Evolutionary conservation across 2,888 invertebrate genomes (phyloP).

Genomic region (Macaria notata): DNA sequence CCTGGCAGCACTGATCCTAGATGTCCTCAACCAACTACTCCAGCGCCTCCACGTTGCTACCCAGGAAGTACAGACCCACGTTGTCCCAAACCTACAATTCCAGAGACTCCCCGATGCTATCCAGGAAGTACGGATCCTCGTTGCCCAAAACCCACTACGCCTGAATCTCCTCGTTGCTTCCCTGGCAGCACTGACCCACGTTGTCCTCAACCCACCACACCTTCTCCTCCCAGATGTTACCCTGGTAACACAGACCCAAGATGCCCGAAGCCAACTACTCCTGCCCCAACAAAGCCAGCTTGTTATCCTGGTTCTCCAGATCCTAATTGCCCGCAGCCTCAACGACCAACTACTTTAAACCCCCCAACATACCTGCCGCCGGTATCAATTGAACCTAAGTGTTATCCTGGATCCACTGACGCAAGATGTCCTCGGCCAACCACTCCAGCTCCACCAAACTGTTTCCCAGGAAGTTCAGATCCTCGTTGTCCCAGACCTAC

Average conservation of each 20-base stretch:
- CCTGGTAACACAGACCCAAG: constrained; percentile 28
- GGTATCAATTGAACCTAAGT: constrained; percentile 31
- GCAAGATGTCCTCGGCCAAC: constrained; percentile 41
- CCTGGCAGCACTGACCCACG: constrained; percentile 47
- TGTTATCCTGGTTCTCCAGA: constrained; percentile 35
- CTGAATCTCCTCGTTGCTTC: constrained; percentile 38
- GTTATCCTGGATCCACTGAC: constrained; percentile 38
- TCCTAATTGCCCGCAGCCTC: constrained; percentile 44
- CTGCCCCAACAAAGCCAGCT: constrained; percentile 32
- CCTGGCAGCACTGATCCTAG: constrained; percentile 42
- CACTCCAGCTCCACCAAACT: constrained; percentile 42
- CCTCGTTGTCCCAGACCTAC: constrained; percentile 40
- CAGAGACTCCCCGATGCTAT: constrained; percentile 38
- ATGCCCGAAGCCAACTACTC: constrained; percentile 37
- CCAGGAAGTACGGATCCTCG: constrained; percentile 46
- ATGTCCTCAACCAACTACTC: constrained; percentile 38
- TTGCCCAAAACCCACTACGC: constrained; percentile 39
- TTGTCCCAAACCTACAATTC: constrained; percentile 42
- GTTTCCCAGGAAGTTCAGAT: constrained; percentile 50
- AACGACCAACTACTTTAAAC: constrained; percentile 41
- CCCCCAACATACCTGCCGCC: constrained; percentile 43
- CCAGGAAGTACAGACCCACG: constrained; percentile 41
- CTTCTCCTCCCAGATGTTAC: constrained; percentile 23
- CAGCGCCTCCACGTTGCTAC: constrained; percentile 40
- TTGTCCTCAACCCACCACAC: constrained; percentile 42